phyloP scores from a whole-genome alignment of 2,888 invertebrate species.

The Ophioninae sp. region DNA sequence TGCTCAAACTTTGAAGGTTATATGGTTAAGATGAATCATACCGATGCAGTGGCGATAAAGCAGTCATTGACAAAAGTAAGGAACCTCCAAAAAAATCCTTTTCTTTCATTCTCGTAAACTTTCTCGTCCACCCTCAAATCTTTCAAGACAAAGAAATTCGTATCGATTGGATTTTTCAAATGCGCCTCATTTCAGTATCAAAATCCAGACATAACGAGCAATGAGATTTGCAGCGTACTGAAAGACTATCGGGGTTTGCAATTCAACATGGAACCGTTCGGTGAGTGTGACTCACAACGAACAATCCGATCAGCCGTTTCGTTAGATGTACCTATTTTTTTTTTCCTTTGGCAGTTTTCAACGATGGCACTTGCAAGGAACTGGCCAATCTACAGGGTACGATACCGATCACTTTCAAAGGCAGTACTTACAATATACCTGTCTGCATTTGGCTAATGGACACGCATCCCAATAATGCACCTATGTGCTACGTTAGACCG shows the following conservation, averaged over 20 bases:
- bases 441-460: constrained; percentile 98
- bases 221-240: constrained; percentile 86
- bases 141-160: constrained; percentile 17
- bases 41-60: constrained; percentile 82
- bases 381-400: constrained; percentile 94
- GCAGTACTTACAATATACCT: constrained; percentile 95
- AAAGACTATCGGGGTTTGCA: constrained; percentile 86
- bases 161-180: constrained; percentile 3
- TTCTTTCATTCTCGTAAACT: background rate
- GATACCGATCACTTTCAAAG: constrained; percentile 95
- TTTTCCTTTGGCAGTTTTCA: constrained; percentile 86
- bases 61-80: constrained; percentile 83
- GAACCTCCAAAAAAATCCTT: constrained; percentile 59
- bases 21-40: constrained; percentile 79
- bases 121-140: background rate
- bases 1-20: constrained; percentile 62
- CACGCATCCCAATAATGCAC: constrained; percentile 98
- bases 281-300: constrained; percentile 81
- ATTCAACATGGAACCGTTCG: constrained; percentile 86
- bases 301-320: constrained; percentile 12
- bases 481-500: constrained; percentile 96
- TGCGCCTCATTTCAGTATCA: constrained; percentile 84
- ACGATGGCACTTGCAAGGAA: constrained; percentile 91
- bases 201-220: constrained; percentile 85
- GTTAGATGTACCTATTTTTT: background rate